Evolutionary conservation across 2,797 vertebrate species (phyloP), one percentile per base, ranked within the genome.

Genomic region (Sebastes nivosus): DNA sequence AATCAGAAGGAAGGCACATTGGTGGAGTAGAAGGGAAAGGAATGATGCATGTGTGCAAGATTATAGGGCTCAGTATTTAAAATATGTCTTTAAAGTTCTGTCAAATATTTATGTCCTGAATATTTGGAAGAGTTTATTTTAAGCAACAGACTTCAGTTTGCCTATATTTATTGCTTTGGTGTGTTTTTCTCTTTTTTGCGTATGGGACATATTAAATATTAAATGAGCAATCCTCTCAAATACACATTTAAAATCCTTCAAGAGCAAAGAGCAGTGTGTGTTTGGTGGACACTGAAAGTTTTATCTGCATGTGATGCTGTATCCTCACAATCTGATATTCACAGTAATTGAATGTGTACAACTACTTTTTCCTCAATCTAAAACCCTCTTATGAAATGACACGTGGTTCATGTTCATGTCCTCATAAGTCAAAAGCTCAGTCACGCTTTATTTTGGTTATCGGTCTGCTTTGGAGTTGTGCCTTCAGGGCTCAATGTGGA

Each of bases 401-500:
- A 90, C 89, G 90, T 89, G 91, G 80, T 86, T 74, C 79, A 57
- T 80, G 83, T 80, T 64, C 89, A 27, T 57, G 83, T 79, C 78
- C 80, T 55, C 84, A 82, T 89, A 90, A 91, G 67, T 91, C 83
- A 84, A 66, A 83, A 83, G 83, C 57, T 16, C 77, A 27, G 90
- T 91, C 91, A 85, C 60, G 86, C 89, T 91, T 90, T 91, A 89
- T 92, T 92, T 89, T 83, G 88, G 87, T 88, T 77, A 86, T 84
- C 75, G 66, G 72, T 88, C 81, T 72, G 65, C 85, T 88, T 87
- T 88, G 82, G 90, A 92, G 84, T 87, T 86, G 70, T 89, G 89
- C 85, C 90, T 84, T 57, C 65, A 18, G 80, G 90, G 87, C 85
- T 92, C 87, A 86, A 29, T 80, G 77, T 80, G 94, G 90, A 94